These are phyloP conservation scores for Myzus persicae DNA, from an alignment of 1,140 invertebrate genomes.

Conservation along the genomic window DNA sequence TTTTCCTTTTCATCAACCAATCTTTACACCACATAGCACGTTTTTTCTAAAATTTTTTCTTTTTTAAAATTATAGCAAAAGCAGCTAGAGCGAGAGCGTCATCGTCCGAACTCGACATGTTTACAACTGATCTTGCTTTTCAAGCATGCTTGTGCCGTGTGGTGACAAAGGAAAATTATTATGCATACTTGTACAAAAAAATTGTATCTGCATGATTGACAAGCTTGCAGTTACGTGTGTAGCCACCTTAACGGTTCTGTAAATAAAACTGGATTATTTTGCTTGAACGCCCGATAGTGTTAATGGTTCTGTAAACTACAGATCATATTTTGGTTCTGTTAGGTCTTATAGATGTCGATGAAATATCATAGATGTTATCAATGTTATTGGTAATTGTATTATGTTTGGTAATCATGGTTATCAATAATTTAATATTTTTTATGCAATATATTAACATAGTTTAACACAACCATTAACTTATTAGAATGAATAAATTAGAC, in stretches of 20 bases:
- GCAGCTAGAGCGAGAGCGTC: not conserved
- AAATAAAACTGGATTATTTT: no score
- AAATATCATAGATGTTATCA: no score
- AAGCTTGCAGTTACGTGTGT: conserved; percentile 9
- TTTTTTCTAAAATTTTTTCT: not conserved
- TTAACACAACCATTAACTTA: no score
- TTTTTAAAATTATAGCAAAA: conserved; percentile 8
- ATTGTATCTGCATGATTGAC: not conserved
- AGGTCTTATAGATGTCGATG: no score
- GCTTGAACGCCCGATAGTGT: no score
- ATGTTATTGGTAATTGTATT: no score
- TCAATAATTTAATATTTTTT: no score
- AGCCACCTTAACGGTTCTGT: not conserved
- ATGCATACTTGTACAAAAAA: not conserved
- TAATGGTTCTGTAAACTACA: no score
- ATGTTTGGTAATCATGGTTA: no score
- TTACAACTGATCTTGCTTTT: not conserved
- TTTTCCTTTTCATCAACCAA: not conserved
- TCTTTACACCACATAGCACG: not conserved
- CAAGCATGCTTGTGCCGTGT: not conserved
- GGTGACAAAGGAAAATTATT: not conserved
- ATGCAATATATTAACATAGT: no score
- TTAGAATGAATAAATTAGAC: no score
- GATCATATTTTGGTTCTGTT: no score
- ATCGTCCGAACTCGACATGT: conserved; percentile 2